Conservation (phyloP, 2,888 invertebrate genomes). For the Choreutis nemorana region DNA sequence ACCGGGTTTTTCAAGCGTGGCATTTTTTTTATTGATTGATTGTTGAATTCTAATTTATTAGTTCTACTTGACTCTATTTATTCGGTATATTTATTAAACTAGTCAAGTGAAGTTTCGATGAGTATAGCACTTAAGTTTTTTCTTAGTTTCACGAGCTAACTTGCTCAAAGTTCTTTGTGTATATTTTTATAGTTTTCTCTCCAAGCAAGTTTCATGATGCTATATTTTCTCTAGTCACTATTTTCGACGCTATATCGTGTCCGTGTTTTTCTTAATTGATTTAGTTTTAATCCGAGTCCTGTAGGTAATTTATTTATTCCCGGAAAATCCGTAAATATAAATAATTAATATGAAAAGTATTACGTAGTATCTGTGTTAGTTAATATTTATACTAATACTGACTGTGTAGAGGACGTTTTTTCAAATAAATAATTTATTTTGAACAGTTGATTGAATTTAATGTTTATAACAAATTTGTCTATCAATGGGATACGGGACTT, state of each 20-base stretch:
- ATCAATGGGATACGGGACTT: slow-evolving; percentile 27
- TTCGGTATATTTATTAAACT: slow-evolving; percentile 38
- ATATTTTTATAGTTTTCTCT: slow-evolving; percentile 30
- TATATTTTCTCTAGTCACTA: slow-evolving; percentile 45
- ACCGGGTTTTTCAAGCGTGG: no score
- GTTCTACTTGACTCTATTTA: slow-evolving; percentile 34
- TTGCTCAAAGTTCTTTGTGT: slow-evolving; percentile 25
- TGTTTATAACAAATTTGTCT: slow-evolving; percentile 34
- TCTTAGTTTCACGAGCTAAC: slow-evolving; percentile 26
- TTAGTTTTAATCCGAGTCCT: slow-evolving; percentile 9
- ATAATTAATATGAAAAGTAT: slow-evolving; percentile 12
- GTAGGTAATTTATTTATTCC: slow-evolving; percentile 1
- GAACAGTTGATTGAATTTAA: slow-evolving; percentile 31
- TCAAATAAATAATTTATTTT: slow-evolving; percentile 21
- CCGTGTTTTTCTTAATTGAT: slow-evolving; percentile 17
- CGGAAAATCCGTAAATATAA: neutral
- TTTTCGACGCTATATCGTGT: slow-evolving; percentile 28
- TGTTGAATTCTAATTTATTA: slow-evolving; percentile 36
- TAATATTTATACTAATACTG: slow-evolving; percentile 35
- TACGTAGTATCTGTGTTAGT: slow-evolving; percentile 39
- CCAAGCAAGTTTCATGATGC: slow-evolving; percentile 23
- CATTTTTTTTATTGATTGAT: neutral
- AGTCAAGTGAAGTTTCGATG: slow-evolving; percentile 53
- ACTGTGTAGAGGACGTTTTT: slow-evolving; percentile 33
- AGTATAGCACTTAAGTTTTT: slow-evolving; percentile 39